phyloP scores from a whole-genome alignment of 2,113 vertebrate species.

The Silurus meridionalis region DNA sequence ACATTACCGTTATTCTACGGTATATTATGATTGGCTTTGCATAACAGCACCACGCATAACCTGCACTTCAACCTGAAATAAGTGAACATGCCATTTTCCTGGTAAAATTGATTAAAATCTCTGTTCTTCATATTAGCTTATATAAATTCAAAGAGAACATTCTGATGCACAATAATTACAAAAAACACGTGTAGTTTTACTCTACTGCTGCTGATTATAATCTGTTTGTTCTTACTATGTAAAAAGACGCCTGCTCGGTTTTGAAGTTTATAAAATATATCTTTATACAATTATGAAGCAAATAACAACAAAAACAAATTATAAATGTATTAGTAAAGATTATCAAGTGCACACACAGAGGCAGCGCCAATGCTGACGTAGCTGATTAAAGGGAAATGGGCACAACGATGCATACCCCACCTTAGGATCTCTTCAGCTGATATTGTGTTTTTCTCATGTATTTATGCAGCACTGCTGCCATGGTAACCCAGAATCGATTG shows the following conservation, averaged over 20 bases:
- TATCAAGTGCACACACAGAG: constrained; percentile 23
- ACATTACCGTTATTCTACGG: neutral
- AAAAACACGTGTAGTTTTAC: constrained; percentile 9
- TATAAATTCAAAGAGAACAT: neutral
- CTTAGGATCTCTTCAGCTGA: constrained; percentile 49
- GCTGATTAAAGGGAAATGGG: constrained; percentile 40
- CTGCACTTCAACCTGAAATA: neutral
- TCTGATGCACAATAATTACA: neutral
- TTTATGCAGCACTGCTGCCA: constrained; percentile 57
- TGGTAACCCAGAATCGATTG: constrained; percentile 67
- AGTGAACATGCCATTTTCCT: neutral
- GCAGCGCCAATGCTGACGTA: neutral
- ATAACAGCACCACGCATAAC: neutral
- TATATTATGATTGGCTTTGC: neutral
- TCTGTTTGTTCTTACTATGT: constrained; percentile 27
- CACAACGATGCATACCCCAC: constrained; percentile 25
- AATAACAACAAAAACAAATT: neutral
- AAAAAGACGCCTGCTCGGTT: constrained; percentile 41
- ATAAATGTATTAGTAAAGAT: neutral
- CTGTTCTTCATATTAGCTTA: neutral
- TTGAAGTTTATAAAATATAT: neutral
- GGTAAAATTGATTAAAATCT: neutral
- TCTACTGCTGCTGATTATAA: constrained; percentile 33
- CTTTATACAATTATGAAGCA: neutral
- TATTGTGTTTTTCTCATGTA: constrained; percentile 56